phyloP scores from a whole-genome alignment of 2,888 invertebrate species.

The Therioaphis trifolii region DNA sequence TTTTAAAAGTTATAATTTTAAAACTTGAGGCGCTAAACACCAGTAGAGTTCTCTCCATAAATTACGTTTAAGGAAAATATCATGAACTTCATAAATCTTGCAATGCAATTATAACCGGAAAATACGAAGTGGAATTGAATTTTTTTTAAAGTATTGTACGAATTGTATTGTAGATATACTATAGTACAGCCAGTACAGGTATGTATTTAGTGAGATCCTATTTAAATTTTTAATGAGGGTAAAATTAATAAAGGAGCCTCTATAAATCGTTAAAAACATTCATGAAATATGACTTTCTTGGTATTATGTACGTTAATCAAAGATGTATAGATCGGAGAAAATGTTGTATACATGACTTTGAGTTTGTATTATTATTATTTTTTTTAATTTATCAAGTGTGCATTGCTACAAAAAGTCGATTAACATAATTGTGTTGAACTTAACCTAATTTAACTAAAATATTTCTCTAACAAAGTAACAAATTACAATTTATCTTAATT shows the following conservation, averaged over 20 bases:
- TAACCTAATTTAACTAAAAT: background rate
- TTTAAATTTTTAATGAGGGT: background rate
- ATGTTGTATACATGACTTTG: background rate
- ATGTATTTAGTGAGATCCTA: no score
- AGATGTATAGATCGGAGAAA: background rate
- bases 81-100: no score
- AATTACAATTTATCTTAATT: background rate
- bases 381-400: background rate
- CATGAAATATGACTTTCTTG: background rate
- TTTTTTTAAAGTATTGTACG: no score
- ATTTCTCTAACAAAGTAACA: background rate
- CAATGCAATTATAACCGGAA: no score
- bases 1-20: no score
- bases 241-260: background rate
- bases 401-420: background rate
- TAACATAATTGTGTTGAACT: background rate
- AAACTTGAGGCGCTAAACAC: no score
- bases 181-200: no score
- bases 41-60: no score
- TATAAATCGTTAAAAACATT: background rate
- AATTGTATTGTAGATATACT: no score
- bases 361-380: background rate
- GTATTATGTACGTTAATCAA: background rate
- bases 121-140: no score
- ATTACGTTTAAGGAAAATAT: no score